Percentiles rank a stretch among this genome's conserved stretches.
phyloP scores from a whole-genome alignment of 2,888 invertebrate species.

The Euzetes globulus region DNA sequence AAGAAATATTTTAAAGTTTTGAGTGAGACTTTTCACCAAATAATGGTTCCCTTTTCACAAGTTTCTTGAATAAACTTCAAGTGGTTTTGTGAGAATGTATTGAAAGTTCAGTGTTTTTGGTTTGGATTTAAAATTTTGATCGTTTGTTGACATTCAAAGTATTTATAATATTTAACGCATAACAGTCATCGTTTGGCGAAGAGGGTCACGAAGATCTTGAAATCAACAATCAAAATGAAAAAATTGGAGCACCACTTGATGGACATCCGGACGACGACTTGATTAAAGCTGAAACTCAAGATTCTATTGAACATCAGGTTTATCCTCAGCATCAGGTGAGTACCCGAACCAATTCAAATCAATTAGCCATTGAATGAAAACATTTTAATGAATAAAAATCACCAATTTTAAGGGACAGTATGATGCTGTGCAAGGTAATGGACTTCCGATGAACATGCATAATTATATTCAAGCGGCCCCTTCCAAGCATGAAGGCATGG shows the following conservation, averaged over 20 bases:
- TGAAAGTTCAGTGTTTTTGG: too few species aligned
- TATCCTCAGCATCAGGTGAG: slow-evolving; percentile 34
- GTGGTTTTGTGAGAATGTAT: too few species aligned
- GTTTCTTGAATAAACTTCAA: too few species aligned
- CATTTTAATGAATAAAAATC: too few species aligned
- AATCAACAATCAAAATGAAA: slow-evolving; percentile 18
- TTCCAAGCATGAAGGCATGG: slow-evolving; percentile 8
- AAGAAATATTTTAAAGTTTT: too few species aligned
- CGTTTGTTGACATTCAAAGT: not conserved
- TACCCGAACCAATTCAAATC: not conserved
- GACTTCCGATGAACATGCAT: not conserved
- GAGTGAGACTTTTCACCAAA: too few species aligned
- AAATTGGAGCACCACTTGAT: slow-evolving; percentile 28
- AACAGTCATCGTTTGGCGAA: not conserved
- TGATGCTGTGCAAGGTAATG: not conserved
- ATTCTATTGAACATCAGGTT: slow-evolving; percentile 30
- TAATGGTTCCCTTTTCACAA: too few species aligned
- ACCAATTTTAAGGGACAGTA: slow-evolving; percentile 10
- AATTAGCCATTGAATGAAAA: not conserved
- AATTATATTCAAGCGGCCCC: slow-evolving; percentile 18
- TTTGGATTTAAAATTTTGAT: too few species aligned
- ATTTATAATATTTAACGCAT: not conserved
- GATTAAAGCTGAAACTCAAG: slow-evolving; percentile 35
- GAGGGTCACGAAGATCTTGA: slow-evolving; percentile 20
- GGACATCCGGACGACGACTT: slow-evolving; percentile 32